Evolutionary conservation across 2,113 vertebrate genomes (phyloP), one percentile per base, ranked within the genome.

Genomic region (Ornithorhynchus anatinus): DNA sequence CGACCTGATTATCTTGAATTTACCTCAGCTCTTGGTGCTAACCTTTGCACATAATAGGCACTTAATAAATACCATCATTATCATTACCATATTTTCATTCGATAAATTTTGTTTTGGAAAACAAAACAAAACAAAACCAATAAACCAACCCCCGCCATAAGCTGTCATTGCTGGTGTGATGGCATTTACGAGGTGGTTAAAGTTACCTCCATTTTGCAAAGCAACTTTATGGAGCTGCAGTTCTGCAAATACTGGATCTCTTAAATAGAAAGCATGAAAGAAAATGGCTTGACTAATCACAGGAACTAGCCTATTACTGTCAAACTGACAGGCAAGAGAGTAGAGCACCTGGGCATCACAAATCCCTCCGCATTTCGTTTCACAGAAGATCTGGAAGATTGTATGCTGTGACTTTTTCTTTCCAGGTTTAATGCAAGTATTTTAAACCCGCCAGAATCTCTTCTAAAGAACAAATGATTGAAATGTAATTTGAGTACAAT

Each of bases 331-430:
- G 70, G 57, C 71, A 73, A 43, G 50, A 78, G 37, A 70, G 63
- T 37, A 51, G 77, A 80, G 63, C 58, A 75, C 1, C 9, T 27
- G 33, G 14, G 53, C 19, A 71, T 66, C 77, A 86, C 74, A 88
- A 84, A 88, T 81, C 79, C 53, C 67, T 56, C 69, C 75, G 75
- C 19, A 62, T 64, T 84, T 68, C 52, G 66, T 71, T 82, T 86
- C 84, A 72, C 77, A 39, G 81, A 75, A 3, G 33, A 40, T 23
- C 56, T 79, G 72, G 68, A 77, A 70, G 32, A 5, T 33, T 72
- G 74, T 70, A 79, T 42, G 39, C 71, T 82, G 68, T 87, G 80
- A 74, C 17, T 36, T 71, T 72, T 57, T 63, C 60, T 76, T 72
- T 74, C 76, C 80, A 29, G 1, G 69, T 61, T 84, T 77, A 84